Percentiles rank a stretch among this genome's conserved stretches.
phyloP scores from a whole-genome alignment of 2,888 invertebrate genomes.

The Diplolepis rosae region DNA sequence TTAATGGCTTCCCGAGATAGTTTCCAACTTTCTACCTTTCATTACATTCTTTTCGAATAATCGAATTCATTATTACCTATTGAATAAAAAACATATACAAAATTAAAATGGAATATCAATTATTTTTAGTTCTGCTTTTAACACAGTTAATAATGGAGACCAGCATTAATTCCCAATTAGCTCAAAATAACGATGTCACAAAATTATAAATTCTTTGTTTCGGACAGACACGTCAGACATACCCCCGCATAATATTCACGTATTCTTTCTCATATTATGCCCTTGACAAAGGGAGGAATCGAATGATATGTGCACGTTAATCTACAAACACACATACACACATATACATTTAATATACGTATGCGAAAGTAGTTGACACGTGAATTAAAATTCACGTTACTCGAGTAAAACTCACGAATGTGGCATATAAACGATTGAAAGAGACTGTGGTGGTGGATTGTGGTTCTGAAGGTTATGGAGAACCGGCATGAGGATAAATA shows the following conservation, averaged over 20 bases:
- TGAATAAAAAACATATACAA: no score
- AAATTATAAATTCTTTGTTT: constrained; percentile 65
- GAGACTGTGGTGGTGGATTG: no score
- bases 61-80: not conserved
- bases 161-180: not conserved
- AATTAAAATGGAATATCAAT: not conserved
- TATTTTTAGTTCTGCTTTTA: no score
- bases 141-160: not conserved
- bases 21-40: not conserved
- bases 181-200: not conserved
- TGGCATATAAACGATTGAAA: no score
- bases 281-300: constrained; percentile 16
- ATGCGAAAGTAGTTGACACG: constrained; percentile 45
- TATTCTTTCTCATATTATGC: constrained; percentile 33
- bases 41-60: not conserved
- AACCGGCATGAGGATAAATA: not conserved
- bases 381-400: constrained; percentile 51
- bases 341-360: not conserved
- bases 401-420: constrained; percentile 46
- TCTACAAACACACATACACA: constrained; percentile 9
- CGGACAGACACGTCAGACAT: constrained; percentile 54
- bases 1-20: not conserved
- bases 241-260: constrained; percentile 34
- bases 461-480: not conserved
- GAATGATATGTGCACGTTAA: not conserved